These are phyloP conservation scores for Cotesia typhae DNA, from an alignment of 1,140 invertebrate genomes.

Conservation along the genomic window DNA sequence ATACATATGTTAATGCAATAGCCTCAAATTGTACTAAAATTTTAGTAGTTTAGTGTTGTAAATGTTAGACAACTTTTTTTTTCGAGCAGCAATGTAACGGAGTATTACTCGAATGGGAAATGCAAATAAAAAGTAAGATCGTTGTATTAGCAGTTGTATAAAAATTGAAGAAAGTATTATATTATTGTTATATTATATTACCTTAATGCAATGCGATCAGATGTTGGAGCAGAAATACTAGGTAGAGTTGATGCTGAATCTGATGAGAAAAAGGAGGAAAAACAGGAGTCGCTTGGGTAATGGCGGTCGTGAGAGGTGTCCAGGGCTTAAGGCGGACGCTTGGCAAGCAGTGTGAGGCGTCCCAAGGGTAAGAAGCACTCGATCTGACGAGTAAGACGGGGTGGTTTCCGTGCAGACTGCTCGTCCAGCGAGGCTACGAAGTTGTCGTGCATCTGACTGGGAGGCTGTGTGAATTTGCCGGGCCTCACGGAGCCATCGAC, in stretches of 20 bases:
- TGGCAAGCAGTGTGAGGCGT: slow-evolving; percentile 68
- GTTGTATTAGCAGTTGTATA: not conserved
- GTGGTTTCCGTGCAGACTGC: slow-evolving; percentile 64
- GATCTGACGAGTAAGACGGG: slow-evolving; percentile 61
- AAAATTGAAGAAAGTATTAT: slow-evolving; percentile 7
- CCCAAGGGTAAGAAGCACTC: slow-evolving; percentile 61
- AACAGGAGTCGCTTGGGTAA: slow-evolving; percentile 51
- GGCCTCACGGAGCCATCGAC: slow-evolving; percentile 83
- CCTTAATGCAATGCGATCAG: too few relatives aligned
- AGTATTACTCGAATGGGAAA: too few relatives aligned
- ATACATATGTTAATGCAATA: too few relatives aligned
- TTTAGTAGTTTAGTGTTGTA: too few relatives aligned
- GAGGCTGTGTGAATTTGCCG: slow-evolving; percentile 76
- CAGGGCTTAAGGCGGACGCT: slow-evolving; percentile 66
- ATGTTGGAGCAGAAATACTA: not conserved
- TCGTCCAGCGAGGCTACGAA: slow-evolving; percentile 59
- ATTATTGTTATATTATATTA: not conserved
- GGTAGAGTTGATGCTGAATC: slow-evolving; percentile 36
- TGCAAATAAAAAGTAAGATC: too few relatives aligned
- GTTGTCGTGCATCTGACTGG: slow-evolving; percentile 62
- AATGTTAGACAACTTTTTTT: too few relatives aligned
- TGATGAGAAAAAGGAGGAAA: slow-evolving; percentile 47
- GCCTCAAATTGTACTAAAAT: too few relatives aligned
- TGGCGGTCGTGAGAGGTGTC: slow-evolving; percentile 51
- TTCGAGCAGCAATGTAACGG: not conserved